Conservation (phyloP, 2,888 invertebrate genomes). For the Deladenus siricidicola region DNA sequence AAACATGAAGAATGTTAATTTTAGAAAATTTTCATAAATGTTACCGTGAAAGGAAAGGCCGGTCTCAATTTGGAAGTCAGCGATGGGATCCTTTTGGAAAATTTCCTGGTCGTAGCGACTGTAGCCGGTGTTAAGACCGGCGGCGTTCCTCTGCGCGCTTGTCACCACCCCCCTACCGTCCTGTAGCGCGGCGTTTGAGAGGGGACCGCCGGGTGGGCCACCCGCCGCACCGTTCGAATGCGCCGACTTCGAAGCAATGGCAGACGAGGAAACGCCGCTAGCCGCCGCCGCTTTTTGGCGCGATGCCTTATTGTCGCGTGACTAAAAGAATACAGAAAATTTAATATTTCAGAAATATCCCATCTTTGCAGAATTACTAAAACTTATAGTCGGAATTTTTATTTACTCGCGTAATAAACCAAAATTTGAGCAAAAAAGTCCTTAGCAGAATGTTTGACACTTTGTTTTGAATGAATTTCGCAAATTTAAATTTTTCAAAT, state of each 20-base stretch:
- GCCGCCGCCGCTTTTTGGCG: constrained; percentile 33
- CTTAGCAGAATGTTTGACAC: no score
- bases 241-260: not conserved
- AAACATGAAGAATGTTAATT: no score
- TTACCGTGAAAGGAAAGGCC: constrained; percentile 96
- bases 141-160: not conserved
- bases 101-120: constrained; percentile 99
- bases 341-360: not conserved
- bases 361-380: not conserved
- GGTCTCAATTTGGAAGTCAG: constrained; percentile 96
- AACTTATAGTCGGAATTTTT: no score
- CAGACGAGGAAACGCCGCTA: constrained; percentile 67
- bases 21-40: no score
- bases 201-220: not conserved
- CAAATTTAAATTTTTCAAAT: no score
- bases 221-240: not conserved
- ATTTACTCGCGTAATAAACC: no score
- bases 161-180: not conserved
- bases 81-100: constrained; percentile 73
- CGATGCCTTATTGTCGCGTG: not conserved
- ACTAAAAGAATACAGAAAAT: not conserved
- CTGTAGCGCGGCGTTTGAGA: constrained; percentile 5
- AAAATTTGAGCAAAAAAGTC: no score
- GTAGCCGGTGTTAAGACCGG: constrained; percentile 59
- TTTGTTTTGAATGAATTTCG: no score